phyloP scores from a whole-genome alignment of 2,797 vertebrate genomes.

The Octomys mimax region DNA sequence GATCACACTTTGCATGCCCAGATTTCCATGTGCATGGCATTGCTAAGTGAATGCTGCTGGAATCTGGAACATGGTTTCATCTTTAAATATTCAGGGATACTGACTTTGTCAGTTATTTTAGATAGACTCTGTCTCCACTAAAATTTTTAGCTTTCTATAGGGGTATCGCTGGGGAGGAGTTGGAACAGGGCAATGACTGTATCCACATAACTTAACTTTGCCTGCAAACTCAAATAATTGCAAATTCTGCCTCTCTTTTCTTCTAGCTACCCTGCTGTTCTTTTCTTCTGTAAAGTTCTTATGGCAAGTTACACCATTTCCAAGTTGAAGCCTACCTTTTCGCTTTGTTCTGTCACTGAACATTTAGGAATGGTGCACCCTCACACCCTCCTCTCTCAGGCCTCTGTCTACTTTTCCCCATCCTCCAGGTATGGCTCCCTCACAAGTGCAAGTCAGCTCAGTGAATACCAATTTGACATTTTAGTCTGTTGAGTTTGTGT shows the following conservation, averaged over 20 bases:
- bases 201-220: slow-evolving; percentile 26
- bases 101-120: background rate
- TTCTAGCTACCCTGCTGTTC: background rate
- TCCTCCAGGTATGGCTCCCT: background rate
- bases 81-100: background rate
- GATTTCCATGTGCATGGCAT: background rate
- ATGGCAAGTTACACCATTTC: background rate
- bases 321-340: background rate
- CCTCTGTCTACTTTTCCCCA: background rate
- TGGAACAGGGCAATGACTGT: background rate
- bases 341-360: background rate
- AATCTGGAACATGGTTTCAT: slow-evolving; percentile 17
- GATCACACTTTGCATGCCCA: background rate
- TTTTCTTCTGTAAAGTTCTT: background rate
- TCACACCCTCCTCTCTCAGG: background rate
- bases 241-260: background rate
- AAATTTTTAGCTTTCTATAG: slow-evolving; percentile 29
- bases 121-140: background rate
- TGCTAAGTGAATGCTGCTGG: background rate
- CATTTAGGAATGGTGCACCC: slow-evolving; percentile 5
- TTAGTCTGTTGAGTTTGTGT: background rate
- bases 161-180: background rate
- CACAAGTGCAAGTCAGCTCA: background rate
- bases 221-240: slow-evolving; percentile 27
- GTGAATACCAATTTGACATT: slow-evolving; percentile 9